These are phyloP conservation scores for Apogon hyalosoma DNA, from an alignment of 2,797 vertebrate genomes.

Conservation along the genomic window DNA sequence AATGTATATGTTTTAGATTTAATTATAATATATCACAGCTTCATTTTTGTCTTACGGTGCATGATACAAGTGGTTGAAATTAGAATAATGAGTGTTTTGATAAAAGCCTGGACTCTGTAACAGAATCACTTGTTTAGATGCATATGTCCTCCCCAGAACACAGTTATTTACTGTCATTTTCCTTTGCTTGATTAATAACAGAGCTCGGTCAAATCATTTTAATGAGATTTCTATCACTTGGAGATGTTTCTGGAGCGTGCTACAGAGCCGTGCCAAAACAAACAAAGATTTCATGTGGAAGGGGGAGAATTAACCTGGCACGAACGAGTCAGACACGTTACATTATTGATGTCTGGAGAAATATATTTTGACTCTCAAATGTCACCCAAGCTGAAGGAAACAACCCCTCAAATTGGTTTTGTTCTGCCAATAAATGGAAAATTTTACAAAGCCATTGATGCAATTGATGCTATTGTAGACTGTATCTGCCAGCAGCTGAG, in stretches of 20 bases:
- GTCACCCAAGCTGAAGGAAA: conserved; percentile 22
- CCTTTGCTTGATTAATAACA: conserved; percentile 58
- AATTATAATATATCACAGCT: conserved; percentile 13
- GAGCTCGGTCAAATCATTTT: conserved; percentile 56
- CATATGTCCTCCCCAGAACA: conserved; percentile 24
- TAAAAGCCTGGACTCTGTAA: conserved; percentile 21
- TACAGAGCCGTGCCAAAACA: conserved; percentile 48
- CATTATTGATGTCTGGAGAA: conserved; percentile 43
- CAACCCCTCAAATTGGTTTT: conserved; percentile 33
- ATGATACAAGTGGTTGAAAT: conserved; percentile 23
- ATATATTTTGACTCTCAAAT: conserved; percentile 48
- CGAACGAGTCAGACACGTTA: conserved; percentile 31
- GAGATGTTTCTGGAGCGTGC: conserved; percentile 33
- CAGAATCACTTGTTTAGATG: conserved; percentile 25
- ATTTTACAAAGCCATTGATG: conserved; percentile 26
- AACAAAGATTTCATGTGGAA: conserved; percentile 45
- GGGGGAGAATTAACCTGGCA: conserved; percentile 41
- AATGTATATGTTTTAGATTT: conserved; percentile 27
- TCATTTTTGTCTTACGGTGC: conserved; percentile 28
- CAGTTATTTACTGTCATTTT: conserved; percentile 57
- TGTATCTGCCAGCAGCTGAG: conserved; percentile 25
- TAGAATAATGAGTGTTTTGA: conserved; percentile 32
- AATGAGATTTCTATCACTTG: conserved; percentile 60
- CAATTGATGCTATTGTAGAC: conserved; percentile 24
- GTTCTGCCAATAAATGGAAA: conserved; percentile 38